A percentile compares a stretch with the other conserved stretches of the same genome.
These are phyloP conservation scores for Piprites chloris DNA, from an alignment of 2,113 vertebrate genomes.

Conservation along the genomic window DNA sequence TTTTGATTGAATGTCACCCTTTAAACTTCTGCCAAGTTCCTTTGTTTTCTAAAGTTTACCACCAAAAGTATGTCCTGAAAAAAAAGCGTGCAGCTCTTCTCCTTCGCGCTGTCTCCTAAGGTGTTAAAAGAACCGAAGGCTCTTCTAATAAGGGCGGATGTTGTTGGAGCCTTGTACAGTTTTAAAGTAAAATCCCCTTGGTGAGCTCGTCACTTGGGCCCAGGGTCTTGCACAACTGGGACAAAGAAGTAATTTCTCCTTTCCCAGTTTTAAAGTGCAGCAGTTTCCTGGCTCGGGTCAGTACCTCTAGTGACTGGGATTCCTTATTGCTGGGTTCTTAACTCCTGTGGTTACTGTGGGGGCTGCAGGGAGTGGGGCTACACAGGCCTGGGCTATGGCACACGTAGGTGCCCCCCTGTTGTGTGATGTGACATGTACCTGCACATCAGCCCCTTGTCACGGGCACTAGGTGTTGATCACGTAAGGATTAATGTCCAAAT, in stretches of 20 bases:
- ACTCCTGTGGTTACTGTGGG: fast-evolving
- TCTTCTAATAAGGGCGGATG: neutral
- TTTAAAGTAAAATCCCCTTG: neutral
- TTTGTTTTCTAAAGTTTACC: neutral
- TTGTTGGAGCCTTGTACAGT: no score
- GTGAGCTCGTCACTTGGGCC: neutral
- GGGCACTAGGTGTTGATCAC: neutral
- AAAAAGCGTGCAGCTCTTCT: neutral
- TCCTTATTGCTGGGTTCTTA: neutral
- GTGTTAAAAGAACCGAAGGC: neutral
- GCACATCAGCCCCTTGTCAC: neutral
- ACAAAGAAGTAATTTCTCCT: neutral
- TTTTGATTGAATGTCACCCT: neutral
- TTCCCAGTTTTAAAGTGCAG: neutral
- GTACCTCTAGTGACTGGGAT: neutral
- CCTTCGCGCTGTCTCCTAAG: neutral
- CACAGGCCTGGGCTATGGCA: neutral
- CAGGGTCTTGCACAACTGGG: neutral
- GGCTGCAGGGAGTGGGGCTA: neutral
- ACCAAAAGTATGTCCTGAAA: neutral
- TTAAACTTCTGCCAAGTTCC: neutral
- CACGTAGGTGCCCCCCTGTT: fast-evolving
- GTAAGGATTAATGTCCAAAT: neutral
- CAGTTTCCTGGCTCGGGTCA: neutral
- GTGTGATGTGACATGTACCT: fast-evolving